Evolutionary conservation across 1,140 invertebrate genomes (phyloP).

Genomic region (Drosophila murphyi): DNA sequence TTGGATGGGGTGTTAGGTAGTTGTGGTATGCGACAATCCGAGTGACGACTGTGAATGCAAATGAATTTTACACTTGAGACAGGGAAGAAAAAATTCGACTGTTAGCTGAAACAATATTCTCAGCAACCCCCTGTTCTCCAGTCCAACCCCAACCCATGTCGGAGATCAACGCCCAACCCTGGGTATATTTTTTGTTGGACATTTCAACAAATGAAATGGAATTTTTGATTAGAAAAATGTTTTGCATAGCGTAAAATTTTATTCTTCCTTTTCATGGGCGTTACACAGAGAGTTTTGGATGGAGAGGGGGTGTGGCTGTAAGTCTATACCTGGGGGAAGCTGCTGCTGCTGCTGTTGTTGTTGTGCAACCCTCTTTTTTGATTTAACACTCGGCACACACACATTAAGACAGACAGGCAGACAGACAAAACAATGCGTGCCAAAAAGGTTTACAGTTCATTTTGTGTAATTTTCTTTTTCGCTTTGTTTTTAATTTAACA

Average conservation of each 20-base stretch:
- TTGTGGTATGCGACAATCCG: constrained; percentile 26
- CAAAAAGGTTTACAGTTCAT: constrained; percentile 79
- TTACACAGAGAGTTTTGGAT: constrained; percentile 18
- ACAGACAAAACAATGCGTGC: constrained; percentile 68
- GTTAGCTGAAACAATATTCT: not conserved
- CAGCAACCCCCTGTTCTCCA: not conserved
- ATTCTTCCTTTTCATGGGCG: constrained; percentile 63
- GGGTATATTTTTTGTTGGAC: not conserved
- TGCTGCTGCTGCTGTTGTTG: not conserved
- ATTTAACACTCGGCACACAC: constrained; percentile 21
- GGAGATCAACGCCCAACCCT: not conserved
- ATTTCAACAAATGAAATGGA: constrained; percentile 71
- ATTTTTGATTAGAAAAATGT: constrained; percentile 83
- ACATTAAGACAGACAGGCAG: constrained; percentile 16
- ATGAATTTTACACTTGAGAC: constrained; percentile 81
- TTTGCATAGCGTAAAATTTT: constrained; percentile 79
- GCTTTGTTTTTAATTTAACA: constrained; percentile 36
- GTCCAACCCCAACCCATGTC: too few relatives aligned
- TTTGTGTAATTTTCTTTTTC: constrained; percentile 66
- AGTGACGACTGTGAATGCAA: constrained; percentile 51
- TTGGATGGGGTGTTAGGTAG: not conserved
- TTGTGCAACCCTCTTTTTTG: constrained; percentile 44
- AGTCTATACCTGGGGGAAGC: constrained; percentile 23
- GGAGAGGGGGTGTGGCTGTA: not conserved
- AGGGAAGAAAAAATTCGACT: constrained; percentile 52